Conservation (phyloP, 2,888 invertebrate genomes). For the Melinaea menophilus region DNA sequence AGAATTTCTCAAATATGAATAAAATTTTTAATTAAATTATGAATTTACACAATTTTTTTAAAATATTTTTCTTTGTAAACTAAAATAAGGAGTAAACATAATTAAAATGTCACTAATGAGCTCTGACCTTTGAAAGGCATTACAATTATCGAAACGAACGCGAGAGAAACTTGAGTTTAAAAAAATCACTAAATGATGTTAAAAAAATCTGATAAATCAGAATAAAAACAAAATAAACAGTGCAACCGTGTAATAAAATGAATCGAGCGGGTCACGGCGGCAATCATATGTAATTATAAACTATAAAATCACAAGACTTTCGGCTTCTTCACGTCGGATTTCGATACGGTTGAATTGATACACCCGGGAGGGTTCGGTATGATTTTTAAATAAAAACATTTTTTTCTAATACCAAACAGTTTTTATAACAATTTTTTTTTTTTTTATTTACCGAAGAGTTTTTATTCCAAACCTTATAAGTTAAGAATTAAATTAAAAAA, state of each 20-base stretch:
- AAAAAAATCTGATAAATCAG: conserved; percentile 3
- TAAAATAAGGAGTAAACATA: no score
- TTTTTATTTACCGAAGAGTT: no score
- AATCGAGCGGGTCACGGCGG: conserved; percentile 58
- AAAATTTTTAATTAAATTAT: no score
- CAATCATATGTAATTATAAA: conserved; percentile 74
- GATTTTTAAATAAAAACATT: conserved; percentile 5
- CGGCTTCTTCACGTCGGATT: conserved; percentile 72
- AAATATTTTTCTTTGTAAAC: no score
- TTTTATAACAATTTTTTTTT: no score
- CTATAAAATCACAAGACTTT: conserved; percentile 71
- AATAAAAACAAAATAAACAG: conserved; percentile 38
- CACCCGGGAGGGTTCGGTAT: conserved; percentile 51
- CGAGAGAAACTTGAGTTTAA: not conserved
- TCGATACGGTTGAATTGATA: conserved; percentile 55
- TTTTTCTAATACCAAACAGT: not conserved
- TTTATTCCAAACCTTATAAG: no score
- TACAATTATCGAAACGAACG: not conserved
- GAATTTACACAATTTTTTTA: no score
- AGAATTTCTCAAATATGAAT: no score
- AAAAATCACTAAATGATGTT: not conserved
- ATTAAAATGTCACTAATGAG: no score
- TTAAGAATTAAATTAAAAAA: no score
- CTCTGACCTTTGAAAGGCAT: not conserved
- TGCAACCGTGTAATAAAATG: conserved; percentile 42